Conservation (phyloP, 2,797 vertebrate genomes). For the Vultur gryphus region DNA sequence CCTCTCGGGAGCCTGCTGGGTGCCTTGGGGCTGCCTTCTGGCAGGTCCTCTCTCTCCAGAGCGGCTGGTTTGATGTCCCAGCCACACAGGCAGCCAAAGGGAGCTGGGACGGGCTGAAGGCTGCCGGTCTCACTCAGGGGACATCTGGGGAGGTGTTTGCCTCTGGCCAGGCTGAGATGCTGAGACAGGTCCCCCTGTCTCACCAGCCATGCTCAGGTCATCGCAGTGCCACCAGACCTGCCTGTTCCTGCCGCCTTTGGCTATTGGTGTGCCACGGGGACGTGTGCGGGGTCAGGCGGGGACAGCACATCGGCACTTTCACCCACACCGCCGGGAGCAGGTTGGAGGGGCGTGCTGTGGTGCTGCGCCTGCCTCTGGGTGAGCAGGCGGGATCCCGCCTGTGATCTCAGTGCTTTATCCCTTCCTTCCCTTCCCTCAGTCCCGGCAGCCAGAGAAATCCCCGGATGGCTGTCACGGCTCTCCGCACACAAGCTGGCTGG, state of each 20-base stretch:
- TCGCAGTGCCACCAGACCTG: background rate
- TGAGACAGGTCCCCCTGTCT: rapidly evolving
- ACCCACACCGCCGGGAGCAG: background rate
- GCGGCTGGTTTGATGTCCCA: background rate
- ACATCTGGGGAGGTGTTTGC: background rate
- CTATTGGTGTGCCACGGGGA: rapidly evolving
- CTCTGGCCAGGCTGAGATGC: background rate
- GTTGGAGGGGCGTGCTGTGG: background rate
- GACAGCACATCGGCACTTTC: background rate
- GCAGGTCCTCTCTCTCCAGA: background rate
- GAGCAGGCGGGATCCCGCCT: background rate
- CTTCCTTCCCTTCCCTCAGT: background rate
- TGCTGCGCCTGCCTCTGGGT: background rate
- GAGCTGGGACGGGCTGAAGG: background rate
- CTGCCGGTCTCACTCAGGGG: background rate
- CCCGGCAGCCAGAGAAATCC: conserved; percentile 9
- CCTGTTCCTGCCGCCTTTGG: background rate
- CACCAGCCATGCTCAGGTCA: rapidly evolving
- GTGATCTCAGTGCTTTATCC: conserved; percentile 1
- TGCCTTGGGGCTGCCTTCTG: background rate
- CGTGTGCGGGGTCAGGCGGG: background rate
- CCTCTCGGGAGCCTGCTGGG: rapidly evolving
- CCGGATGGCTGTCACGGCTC: background rate
- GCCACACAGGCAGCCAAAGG: background rate
- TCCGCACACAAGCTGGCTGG: background rate